Evolutionary conservation across 2,797 vertebrate genomes (phyloP).

Genomic region (Saxicola maurus): DNA sequence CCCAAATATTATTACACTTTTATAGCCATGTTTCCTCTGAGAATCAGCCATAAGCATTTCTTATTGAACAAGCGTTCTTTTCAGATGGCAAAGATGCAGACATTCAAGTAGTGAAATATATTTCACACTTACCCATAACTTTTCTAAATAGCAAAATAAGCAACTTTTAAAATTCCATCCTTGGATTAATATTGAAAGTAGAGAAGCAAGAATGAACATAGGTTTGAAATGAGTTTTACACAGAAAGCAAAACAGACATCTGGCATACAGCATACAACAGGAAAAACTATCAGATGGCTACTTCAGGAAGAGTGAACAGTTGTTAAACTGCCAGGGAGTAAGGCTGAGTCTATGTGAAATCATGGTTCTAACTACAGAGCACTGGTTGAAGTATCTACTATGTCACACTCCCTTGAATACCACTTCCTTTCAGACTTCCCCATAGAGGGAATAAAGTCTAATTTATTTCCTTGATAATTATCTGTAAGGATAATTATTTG

Average conservation of each 20-base stretch:
- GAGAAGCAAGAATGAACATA: neutral
- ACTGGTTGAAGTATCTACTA: neutral
- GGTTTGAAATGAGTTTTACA: neutral
- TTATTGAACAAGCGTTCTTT: neutral
- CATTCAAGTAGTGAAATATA: neutral
- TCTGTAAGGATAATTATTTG: neutral
- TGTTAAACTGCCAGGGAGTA: neutral
- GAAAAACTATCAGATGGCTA: neutral
- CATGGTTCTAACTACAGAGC: neutral
- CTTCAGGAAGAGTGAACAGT: neutral
- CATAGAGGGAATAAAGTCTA: neutral
- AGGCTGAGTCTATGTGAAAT: neutral
- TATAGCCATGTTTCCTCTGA: neutral
- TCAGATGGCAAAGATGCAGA: neutral
- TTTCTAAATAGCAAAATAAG: neutral
- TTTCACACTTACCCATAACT: neutral
- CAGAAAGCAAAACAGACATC: neutral
- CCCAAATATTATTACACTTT: neutral
- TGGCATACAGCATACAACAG: neutral
- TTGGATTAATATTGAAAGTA: neutral
- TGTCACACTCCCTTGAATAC: neutral
- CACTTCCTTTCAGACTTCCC: neutral
- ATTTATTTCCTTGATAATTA: neutral
- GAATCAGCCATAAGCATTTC: slow-evolving; percentile 4
- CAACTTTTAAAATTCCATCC: neutral